Conservation (phyloP, 2,888 invertebrate species). For the Alviniconcha strummeri region DNA sequence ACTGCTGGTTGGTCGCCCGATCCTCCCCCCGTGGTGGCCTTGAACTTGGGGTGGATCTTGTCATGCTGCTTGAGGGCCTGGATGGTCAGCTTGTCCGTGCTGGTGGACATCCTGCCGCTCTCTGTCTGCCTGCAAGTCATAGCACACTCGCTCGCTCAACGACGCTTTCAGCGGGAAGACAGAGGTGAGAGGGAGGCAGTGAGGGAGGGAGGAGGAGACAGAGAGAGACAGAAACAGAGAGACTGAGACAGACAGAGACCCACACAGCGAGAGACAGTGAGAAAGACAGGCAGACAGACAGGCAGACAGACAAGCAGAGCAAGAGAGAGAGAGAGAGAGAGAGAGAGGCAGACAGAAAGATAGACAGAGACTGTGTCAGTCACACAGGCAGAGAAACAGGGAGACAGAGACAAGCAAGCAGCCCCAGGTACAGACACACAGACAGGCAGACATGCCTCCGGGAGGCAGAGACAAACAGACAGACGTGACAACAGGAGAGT, state of each 20-base stretch:
- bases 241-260: neutral
- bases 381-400: neutral
- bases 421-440: neutral
- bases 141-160: neutral
- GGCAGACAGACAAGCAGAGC: neutral
- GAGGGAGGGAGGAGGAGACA: neutral
- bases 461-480: neutral
- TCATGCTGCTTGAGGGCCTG: constrained; percentile 27
- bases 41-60: constrained; percentile 25
- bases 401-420: neutral
- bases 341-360: neutral
- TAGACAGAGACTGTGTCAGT: neutral
- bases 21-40: neutral
- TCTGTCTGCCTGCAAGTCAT: neutral
- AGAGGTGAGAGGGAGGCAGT: too few species aligned
- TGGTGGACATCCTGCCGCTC: neutral
- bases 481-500: neutral
- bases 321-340: neutral
- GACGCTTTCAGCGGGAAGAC: too few species aligned
- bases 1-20: too few species aligned
- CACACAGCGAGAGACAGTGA: neutral
- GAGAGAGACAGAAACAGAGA: neutral
- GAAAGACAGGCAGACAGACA: neutral
- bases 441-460: neutral
- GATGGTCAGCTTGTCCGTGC: constrained; percentile 24